Evolutionary conservation across 2,113 vertebrate species (phyloP).

Genomic region (Porphyrio hochstetteri): DNA sequence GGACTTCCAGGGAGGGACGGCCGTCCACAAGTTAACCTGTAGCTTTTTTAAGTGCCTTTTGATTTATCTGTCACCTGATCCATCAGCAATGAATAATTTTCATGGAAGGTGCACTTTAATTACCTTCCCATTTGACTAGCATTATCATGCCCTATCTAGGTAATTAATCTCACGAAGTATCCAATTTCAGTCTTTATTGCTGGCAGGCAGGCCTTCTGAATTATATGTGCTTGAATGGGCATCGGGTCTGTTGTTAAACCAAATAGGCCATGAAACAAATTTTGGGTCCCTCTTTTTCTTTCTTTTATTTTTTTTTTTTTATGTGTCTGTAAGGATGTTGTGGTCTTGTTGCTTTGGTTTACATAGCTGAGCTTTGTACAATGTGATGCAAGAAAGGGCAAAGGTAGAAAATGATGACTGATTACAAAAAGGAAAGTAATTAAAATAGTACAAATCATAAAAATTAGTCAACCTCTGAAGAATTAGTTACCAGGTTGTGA

Average conservation of each 20-base stretch:
- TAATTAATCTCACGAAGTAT: slow-evolving; percentile 99
- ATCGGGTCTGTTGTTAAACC: slow-evolving; percentile 77
- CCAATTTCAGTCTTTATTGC: slow-evolving; percentile 98
- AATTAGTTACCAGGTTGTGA: not conserved
- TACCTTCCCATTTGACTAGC: slow-evolving; percentile 99
- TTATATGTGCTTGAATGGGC: slow-evolving; percentile 87
- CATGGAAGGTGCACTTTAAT: slow-evolving; percentile 99
- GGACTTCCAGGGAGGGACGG: slow-evolving; percentile 76
- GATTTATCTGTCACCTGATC: slow-evolving; percentile 98
- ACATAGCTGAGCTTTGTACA: not conserved
- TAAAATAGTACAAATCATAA: not conserved
- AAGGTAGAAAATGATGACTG: not conserved
- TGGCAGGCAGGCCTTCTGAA: slow-evolving; percentile 90
- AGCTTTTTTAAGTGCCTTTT: slow-evolving; percentile 89
- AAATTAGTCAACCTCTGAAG: not conserved
- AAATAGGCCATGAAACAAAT: slow-evolving; percentile 72
- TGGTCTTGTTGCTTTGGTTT: slow-evolving; percentile 49
- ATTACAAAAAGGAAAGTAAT: not conserved
- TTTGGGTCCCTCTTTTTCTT: slow-evolving; percentile 13
- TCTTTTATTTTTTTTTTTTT: too few relatives aligned
- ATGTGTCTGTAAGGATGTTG: not conserved
- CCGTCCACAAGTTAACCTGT: slow-evolving; percentile 91
- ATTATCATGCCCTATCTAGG: slow-evolving; percentile 96
- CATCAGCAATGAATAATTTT: slow-evolving; percentile 99
- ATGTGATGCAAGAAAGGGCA: not conserved